These are phyloP conservation scores for Allygus modestus DNA, from an alignment of 2,888 invertebrate species.

Conservation along the genomic window DNA sequence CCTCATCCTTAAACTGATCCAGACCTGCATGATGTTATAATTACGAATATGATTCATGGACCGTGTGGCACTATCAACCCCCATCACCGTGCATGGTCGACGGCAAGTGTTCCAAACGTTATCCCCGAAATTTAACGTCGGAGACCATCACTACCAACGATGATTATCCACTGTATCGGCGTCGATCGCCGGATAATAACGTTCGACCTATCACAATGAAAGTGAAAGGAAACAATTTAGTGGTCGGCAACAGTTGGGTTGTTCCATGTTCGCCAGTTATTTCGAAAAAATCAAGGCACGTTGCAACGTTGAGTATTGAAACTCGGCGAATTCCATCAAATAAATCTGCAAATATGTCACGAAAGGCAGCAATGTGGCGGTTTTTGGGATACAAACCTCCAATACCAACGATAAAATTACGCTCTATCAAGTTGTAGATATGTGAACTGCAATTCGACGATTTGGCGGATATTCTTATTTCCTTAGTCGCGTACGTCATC, in stretches of 20 bases:
- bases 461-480: too few species aligned
- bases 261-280: slow-evolving; percentile 67
- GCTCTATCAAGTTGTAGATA: too few species aligned
- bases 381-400: too few species aligned
- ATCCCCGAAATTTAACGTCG: slow-evolving; percentile 68
- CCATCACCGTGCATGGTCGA: slow-evolving; percentile 65
- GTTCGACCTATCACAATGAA: slow-evolving; percentile 69
- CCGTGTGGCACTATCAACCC: slow-evolving; percentile 71
- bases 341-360: too few species aligned
- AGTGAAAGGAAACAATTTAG: slow-evolving; percentile 61
- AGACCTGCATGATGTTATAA: slow-evolving; percentile 70
- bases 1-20: slow-evolving; percentile 71
- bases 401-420: too few species aligned
- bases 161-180: slow-evolving; percentile 72
- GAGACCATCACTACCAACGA: slow-evolving; percentile 71
- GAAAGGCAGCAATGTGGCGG: too few species aligned
- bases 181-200: slow-evolving; percentile 69
- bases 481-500: too few species aligned
- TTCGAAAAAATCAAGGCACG: too few species aligned
- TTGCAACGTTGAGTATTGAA: too few species aligned
- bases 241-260: slow-evolving; percentile 67
- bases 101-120: slow-evolving; percentile 68
- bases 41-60: slow-evolving; percentile 68
- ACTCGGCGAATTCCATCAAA: too few species aligned
- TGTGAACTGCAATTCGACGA: too few species aligned